Conservation (phyloP, 2,113 vertebrate species). For the Phylloscopus trochilus region DNA sequence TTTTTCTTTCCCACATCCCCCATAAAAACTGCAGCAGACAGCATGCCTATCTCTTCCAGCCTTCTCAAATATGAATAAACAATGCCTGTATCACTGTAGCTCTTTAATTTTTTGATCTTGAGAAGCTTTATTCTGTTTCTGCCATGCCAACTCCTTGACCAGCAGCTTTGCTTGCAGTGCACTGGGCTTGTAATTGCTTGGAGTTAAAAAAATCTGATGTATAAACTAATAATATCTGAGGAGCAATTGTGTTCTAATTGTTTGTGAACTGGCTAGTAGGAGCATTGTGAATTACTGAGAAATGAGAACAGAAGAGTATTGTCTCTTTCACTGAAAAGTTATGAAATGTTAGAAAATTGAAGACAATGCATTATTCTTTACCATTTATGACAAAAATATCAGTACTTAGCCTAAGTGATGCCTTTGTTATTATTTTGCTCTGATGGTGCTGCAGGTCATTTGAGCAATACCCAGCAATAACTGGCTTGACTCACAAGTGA, state of each 20-base stretch:
- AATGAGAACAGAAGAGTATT: not conserved
- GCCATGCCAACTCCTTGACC: not conserved
- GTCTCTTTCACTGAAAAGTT: not conserved
- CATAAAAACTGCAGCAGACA: not conserved
- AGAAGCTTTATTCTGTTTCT: not conserved
- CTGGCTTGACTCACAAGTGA: not conserved
- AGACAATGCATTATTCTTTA: not conserved
- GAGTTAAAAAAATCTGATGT: not conserved
- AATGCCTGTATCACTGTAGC: not conserved
- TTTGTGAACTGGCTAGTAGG: not conserved
- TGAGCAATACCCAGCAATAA: not conserved
- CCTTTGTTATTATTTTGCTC: not conserved
- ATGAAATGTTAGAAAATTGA: not conserved
- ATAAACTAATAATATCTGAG: not conserved
- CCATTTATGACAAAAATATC: not conserved
- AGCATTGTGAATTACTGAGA: not conserved
- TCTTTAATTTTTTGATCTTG: not conserved
- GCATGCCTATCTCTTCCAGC: not conserved
- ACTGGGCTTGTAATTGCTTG: not conserved
- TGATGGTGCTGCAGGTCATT: not conserved
- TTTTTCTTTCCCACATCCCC: not conserved
- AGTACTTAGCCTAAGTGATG: not conserved
- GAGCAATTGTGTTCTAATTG: not conserved
- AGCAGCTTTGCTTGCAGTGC: slow-evolving; percentile 13
- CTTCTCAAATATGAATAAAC: not conserved